phyloP scores from a whole-genome alignment of 37 sponge, comb jelly and placozoan genomes.

The Tethya wilhelma region DNA sequence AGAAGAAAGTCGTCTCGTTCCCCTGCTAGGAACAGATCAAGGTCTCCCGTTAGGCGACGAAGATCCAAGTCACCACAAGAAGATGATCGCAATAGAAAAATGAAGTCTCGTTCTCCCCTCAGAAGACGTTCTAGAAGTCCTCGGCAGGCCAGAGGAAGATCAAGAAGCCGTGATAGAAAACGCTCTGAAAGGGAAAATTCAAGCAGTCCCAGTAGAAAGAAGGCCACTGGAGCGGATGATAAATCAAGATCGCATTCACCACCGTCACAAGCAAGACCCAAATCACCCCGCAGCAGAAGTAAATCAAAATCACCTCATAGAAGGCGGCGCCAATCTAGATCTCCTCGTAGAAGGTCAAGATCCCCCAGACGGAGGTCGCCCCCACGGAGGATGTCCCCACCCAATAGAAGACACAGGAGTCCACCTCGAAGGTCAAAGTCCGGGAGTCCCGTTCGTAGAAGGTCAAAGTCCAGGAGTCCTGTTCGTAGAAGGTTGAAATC shows the following conservation, averaged over 20 bases:
- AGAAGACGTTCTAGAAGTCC: background rate
- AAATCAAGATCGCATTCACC: background rate
- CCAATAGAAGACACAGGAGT: constrained; percentile 1
- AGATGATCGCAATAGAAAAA: background rate
- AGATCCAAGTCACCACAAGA: constrained; percentile 14
- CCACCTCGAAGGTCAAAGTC: constrained; percentile 9
- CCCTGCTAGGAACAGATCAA: constrained; percentile 3
- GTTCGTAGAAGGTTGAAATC: constrained; percentile 5
- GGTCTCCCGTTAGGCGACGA: background rate
- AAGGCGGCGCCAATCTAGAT: background rate
- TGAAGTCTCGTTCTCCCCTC: background rate
- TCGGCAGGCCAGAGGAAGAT: background rate
- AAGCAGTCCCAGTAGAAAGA: background rate
- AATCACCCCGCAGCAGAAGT: background rate
- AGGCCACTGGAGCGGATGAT: background rate
- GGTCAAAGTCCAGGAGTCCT: constrained; percentile 1
- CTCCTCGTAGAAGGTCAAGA: constrained; percentile 12
- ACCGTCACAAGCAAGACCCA: background rate
- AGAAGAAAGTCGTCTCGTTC: constrained; percentile 2
- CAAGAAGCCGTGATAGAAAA: background rate
- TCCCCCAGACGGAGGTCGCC: constrained; percentile 21
- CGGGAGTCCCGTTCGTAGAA: background rate
- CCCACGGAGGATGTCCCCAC: background rate
- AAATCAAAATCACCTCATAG: constrained; percentile 6
- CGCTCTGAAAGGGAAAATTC: background rate